Conservation (phyloP, 2,113 vertebrate genomes). For the Amphiprion percula region DNA sequence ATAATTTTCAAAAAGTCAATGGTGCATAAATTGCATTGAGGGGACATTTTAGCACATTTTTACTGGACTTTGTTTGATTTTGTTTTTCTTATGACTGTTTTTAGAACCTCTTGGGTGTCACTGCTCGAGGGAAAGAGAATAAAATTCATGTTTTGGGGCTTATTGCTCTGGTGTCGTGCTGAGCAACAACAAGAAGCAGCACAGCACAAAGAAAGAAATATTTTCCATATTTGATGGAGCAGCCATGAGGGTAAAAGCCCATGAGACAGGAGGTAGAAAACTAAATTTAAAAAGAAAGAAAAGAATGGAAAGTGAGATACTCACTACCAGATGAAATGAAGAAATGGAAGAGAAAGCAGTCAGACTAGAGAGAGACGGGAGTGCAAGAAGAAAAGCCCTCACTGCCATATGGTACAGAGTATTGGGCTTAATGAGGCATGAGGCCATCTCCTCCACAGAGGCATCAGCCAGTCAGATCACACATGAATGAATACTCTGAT, state of each 20-base stretch:
- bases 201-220: conserved; percentile 11
- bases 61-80: not conserved
- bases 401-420: conserved; percentile 80
- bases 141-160: not conserved
- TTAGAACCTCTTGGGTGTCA: not conserved
- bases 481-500: conserved; percentile 73
- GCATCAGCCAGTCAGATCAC: conserved; percentile 70
- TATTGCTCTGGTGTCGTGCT: not conserved
- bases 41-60: not conserved
- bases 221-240: conserved; percentile 22
- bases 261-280: conserved; percentile 14
- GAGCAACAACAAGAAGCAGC: not conserved
- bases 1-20: not conserved
- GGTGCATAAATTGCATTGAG: not conserved
- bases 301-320: conserved; percentile 33
- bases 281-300: not conserved
- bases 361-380: conserved; percentile 21
- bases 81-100: not conserved
- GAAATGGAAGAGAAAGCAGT: conserved; percentile 59
- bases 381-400: conserved; percentile 51
- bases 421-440: conserved; percentile 80
- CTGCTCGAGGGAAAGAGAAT: not conserved
- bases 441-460: conserved; percentile 72
- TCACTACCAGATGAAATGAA: conserved; percentile 62
- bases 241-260: conserved; percentile 19